phyloP scores from a whole-genome alignment of 1,140 invertebrate species.

The Sesamia nonagrioides region DNA sequence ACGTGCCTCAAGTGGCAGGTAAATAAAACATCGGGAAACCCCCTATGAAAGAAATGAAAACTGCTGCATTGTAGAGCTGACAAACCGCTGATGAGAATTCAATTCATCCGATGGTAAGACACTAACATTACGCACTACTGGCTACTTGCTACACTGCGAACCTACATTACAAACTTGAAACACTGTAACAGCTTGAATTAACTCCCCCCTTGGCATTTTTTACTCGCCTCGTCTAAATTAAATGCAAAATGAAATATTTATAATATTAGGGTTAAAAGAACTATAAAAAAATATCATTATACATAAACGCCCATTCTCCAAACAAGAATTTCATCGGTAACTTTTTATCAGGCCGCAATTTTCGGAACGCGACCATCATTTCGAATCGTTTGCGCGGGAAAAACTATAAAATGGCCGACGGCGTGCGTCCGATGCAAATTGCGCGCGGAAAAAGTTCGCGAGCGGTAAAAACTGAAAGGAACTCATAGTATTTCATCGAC shows the following conservation, averaged over 20 bases:
- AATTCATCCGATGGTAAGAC: neutral
- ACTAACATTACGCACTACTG: neutral
- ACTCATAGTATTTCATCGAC: slow-evolving; percentile 84
- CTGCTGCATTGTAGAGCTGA: no score
- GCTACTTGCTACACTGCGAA: neutral
- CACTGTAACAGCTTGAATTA: neutral
- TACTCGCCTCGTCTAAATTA: slow-evolving; percentile 30
- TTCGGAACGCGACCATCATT: slow-evolving; percentile 71
- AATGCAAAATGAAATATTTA: slow-evolving; percentile 55
- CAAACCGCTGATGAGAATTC: neutral
- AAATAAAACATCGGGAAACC: no score
- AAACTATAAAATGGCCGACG: slow-evolving; percentile 77
- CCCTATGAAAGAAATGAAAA: no score
- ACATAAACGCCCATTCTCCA: slow-evolving; percentile 73
- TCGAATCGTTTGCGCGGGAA: slow-evolving; percentile 67
- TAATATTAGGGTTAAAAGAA: slow-evolving; percentile 50
- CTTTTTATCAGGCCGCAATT: slow-evolving; percentile 72
- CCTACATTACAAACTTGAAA: neutral
- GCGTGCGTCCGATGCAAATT: slow-evolving; percentile 73
- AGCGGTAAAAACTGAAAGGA: slow-evolving; percentile 77
- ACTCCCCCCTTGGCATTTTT: slow-evolving; percentile 33
- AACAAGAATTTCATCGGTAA: slow-evolving; percentile 74
- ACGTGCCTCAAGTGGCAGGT: no score
- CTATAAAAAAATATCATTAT: slow-evolving; percentile 70
- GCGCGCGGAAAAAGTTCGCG: slow-evolving; percentile 72